These are phyloP conservation scores for Apodemus sylvaticus DNA, from an alignment of 2,113 vertebrate species.

Conservation along the genomic window DNA sequence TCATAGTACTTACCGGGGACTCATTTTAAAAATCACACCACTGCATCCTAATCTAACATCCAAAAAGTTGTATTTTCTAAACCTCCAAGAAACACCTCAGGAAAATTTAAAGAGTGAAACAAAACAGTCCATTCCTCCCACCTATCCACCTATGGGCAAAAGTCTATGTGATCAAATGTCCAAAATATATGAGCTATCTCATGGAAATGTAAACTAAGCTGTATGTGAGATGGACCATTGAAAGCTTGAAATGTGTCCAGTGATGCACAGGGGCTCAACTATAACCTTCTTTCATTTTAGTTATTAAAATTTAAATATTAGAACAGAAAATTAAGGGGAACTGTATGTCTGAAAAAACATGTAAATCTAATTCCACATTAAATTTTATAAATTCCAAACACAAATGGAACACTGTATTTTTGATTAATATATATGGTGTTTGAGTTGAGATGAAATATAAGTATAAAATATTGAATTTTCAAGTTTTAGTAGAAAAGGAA, in stretches of 20 bases:
- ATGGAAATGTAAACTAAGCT: neutral
- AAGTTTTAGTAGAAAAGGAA: conserved; percentile 26
- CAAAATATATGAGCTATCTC: neutral
- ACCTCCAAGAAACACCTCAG: neutral
- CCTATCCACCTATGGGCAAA: neutral
- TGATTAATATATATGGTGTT: neutral
- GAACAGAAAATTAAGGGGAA: neutral
- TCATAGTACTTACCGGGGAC: neutral
- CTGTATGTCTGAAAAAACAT: conserved; percentile 21
- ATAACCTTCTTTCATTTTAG: neutral
- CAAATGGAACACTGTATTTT: neutral
- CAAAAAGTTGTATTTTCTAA: neutral
- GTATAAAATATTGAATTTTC: neutral
- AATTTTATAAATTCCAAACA: conserved; percentile 33
- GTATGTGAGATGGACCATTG: neutral
- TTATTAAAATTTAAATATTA: conserved; percentile 27
- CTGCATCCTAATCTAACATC: neutral
- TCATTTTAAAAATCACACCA: conserved; percentile 25
- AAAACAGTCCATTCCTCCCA: neutral
- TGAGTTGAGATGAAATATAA: neutral
- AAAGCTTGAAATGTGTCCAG: neutral
- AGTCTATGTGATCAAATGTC: neutral
- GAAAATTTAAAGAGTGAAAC: neutral
- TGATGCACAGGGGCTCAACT: neutral
- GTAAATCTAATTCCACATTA: neutral